Evolutionary conservation across 2,113 vertebrate species (phyloP).

Genomic region (Ceratotherium simum): DNA sequence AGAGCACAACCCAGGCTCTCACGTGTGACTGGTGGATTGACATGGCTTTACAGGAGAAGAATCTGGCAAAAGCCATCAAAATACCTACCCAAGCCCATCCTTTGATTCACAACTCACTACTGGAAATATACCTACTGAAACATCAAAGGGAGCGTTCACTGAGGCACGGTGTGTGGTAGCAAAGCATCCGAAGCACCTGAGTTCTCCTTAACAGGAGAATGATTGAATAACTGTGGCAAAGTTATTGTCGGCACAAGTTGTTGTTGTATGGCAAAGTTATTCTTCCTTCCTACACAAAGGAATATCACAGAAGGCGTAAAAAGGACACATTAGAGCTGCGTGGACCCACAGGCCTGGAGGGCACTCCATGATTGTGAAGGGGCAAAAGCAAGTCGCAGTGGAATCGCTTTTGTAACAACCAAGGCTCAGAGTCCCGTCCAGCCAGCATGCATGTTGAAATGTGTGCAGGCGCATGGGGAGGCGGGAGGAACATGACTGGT

Average conservation of each 20-base stretch:
- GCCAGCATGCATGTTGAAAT: rapidly evolving
- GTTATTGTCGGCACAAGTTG: too few species aligned
- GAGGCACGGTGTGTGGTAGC: not conserved
- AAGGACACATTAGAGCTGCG: too few species aligned
- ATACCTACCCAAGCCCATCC: not conserved
- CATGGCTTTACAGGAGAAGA: not conserved
- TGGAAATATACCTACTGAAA: not conserved
- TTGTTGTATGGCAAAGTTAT: too few species aligned
- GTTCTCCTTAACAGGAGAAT: not conserved
- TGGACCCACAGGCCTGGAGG: not conserved
- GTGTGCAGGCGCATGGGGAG: not conserved
- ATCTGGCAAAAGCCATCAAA: not conserved
- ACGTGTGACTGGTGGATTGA: not conserved
- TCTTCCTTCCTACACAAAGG: not conserved
- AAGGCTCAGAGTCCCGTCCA: not conserved
- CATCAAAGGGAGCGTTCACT: not conserved
- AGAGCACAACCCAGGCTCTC: not conserved
- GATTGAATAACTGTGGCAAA: not conserved
- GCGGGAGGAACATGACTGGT: not conserved
- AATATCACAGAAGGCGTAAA: too few species aligned
- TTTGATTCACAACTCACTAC: not conserved
- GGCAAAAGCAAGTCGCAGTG: not conserved
- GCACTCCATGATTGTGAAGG: rapidly evolving
- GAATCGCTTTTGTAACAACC: not conserved
- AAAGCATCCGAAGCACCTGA: rapidly evolving